Evolutionary conservation across 2,888 invertebrate genomes (phyloP).

Genomic region (Craniophora ligustri): DNA sequence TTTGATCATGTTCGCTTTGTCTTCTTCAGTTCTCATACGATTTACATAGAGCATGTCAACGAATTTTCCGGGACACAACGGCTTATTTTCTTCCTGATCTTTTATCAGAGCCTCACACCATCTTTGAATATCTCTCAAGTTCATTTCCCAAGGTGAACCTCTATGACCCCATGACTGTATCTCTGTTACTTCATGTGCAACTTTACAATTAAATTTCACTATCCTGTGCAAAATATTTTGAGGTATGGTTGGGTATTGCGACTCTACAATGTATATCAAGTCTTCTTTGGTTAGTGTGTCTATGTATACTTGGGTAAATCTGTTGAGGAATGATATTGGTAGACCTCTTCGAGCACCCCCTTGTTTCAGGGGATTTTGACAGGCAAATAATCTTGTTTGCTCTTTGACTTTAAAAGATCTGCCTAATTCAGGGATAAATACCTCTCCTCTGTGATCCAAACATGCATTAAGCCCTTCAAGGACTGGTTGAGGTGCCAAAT

Average conservation of each 20-base stretch:
- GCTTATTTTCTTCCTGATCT: constrained; percentile 64
- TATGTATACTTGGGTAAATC: constrained; percentile 97
- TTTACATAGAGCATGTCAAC: constrained; percentile 95
- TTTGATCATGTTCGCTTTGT: constrained; percentile 91
- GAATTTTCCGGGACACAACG: constrained; percentile 88
- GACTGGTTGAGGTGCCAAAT: constrained; percentile 99
- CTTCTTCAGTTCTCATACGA: constrained; percentile 94
- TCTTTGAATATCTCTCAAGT: constrained; percentile 97
- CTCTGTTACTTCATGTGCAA: constrained; percentile 90
- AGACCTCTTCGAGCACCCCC: constrained; percentile 98
- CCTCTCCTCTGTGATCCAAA: constrained; percentile 98
- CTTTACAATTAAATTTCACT: constrained; percentile 92
- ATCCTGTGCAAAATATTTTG: constrained; percentile 90
- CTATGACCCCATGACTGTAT: constrained; percentile 92
- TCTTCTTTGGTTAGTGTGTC: constrained; percentile 91
- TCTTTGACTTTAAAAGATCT: constrained; percentile 93
- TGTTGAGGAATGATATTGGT: constrained; percentile 98
- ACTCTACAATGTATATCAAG: constrained; percentile 90
- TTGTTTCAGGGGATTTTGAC: constrained; percentile 98
- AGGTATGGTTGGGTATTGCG: constrained; percentile 90
- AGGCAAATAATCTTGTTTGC: constrained; percentile 97
- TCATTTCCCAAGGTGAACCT: constrained; percentile 99
- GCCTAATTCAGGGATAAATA: constrained; percentile 98
- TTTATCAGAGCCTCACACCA: constrained; percentile 95
- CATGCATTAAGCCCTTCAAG: constrained; percentile 99